Evolutionary conservation across 2,888 invertebrate species (phyloP).

Genomic region (Orchesella flavescens): DNA sequence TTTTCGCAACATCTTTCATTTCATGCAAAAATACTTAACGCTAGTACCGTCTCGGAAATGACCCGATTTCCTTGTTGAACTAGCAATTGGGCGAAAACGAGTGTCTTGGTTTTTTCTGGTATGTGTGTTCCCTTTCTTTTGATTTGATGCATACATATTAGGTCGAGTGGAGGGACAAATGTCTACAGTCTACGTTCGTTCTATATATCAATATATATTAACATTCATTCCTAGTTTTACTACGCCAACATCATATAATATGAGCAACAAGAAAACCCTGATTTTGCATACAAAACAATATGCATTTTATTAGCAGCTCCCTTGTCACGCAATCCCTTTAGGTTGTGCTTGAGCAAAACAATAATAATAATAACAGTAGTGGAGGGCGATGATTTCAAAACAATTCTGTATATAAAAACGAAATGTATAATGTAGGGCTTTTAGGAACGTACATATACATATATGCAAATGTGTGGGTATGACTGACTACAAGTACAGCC

Average conservation of each 20-base stretch:
- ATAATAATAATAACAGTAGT: slow-evolving; percentile 2
- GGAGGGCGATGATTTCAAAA: slow-evolving; percentile 60
- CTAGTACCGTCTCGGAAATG: slow-evolving; percentile 60
- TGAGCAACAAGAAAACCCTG: slow-evolving; percentile 35
- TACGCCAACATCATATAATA: background rate
- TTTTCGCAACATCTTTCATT: too few relatives aligned
- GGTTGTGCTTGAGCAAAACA: background rate
- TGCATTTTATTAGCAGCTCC: background rate
- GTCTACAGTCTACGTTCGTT: too few relatives aligned
- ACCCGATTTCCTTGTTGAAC: slow-evolving; percentile 54
- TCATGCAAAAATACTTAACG: slow-evolving; percentile 7
- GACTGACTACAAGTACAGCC: too few relatives aligned
- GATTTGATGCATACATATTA: too few relatives aligned
- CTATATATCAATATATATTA: too few relatives aligned
- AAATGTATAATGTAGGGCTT: background rate
- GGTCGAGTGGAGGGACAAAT: too few relatives aligned
- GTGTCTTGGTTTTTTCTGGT: slow-evolving; percentile 24
- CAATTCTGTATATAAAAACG: slow-evolving; percentile 27
- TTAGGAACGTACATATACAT: too few relatives aligned
- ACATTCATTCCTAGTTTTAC: too few relatives aligned
- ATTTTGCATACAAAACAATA: slow-evolving; percentile 29
- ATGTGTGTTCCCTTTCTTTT: too few relatives aligned
- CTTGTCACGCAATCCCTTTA: slow-evolving; percentile 33
- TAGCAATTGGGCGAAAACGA: background rate
- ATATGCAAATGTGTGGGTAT: too few relatives aligned